Conservation (phyloP, 2,113 vertebrate species). For the Hemiprocne comata region DNA sequence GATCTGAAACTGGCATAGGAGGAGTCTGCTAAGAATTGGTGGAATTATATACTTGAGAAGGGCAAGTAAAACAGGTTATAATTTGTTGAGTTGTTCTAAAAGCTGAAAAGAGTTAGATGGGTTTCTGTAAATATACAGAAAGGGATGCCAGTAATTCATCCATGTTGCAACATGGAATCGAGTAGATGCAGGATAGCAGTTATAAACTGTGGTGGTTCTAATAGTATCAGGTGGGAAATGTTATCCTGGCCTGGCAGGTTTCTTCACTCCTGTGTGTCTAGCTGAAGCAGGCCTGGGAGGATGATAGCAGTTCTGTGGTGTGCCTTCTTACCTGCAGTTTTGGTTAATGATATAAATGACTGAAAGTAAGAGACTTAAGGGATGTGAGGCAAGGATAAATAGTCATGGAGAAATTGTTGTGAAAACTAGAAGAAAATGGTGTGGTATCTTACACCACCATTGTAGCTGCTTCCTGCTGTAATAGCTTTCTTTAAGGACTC, state of each 20-base stretch:
- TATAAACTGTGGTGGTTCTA: neutral
- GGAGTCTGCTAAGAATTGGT: neutral
- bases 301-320: neutral
- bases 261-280: neutral
- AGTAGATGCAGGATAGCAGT: neutral
- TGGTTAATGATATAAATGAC: neutral
- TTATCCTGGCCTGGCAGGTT: neutral
- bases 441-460: neutral
- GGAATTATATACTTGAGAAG: neutral
- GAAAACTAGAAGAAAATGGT: neutral
- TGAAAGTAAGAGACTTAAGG: neutral
- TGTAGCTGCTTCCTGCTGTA: neutral
- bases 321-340: neutral
- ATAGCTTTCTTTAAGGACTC: neutral
- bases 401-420: neutral
- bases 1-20: neutral
- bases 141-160: neutral
- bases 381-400: neutral
- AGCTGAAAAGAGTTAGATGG: neutral
- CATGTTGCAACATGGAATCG: neutral
- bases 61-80: neutral
- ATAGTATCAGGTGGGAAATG: accelerated
- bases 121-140: neutral
- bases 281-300: neutral
- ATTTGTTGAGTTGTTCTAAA: neutral